A percentile compares a stretch with the other conserved stretches of the same genome.
Evolutionary conservation across 2,113 vertebrate species (phyloP).

Genomic region (Erythrocebus patas): DNA sequence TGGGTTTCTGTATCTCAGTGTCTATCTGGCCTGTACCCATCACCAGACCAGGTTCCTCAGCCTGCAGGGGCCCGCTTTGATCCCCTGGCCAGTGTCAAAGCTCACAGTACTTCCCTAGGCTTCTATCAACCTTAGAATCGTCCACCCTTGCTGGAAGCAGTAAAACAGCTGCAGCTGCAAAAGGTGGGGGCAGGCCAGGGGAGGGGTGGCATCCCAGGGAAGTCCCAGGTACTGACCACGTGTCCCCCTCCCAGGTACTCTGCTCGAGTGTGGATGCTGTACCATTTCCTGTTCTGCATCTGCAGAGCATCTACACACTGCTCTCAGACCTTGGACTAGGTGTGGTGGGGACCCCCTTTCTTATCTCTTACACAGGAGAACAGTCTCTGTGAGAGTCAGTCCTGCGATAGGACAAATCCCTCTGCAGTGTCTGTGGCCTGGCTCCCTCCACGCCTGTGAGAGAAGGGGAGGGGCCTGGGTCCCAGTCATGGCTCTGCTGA

Average conservation of each 20-base stretch:
- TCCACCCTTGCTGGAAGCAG: not conserved
- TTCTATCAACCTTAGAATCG: not conserved
- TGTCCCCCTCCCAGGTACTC: not conserved
- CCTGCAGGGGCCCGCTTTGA: not conserved
- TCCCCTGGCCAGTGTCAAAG: rapidly evolving
- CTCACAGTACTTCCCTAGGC: not conserved
- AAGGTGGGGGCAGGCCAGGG: rapidly evolving
- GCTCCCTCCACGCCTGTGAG: rapidly evolving
- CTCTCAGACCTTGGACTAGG: no score
- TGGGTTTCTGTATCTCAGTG: not conserved
- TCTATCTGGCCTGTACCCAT: not conserved
- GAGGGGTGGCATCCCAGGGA: not conserved
- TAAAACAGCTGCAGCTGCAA: not conserved
- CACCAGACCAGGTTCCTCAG: not conserved
- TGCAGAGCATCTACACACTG: rapidly evolving
- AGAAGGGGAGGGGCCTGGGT: not conserved
- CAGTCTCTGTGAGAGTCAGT: no score
- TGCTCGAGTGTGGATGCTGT: rapidly evolving
- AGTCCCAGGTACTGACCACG: no score
- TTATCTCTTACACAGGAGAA: not conserved
- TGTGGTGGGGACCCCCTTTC: not conserved
- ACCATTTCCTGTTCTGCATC: not conserved
- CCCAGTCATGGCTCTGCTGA: not conserved
- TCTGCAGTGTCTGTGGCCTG: not conserved
- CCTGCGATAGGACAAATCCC: not conserved